phyloP scores from a whole-genome alignment of 2,113 vertebrate genomes.

The Chloropsis hardwickii region DNA sequence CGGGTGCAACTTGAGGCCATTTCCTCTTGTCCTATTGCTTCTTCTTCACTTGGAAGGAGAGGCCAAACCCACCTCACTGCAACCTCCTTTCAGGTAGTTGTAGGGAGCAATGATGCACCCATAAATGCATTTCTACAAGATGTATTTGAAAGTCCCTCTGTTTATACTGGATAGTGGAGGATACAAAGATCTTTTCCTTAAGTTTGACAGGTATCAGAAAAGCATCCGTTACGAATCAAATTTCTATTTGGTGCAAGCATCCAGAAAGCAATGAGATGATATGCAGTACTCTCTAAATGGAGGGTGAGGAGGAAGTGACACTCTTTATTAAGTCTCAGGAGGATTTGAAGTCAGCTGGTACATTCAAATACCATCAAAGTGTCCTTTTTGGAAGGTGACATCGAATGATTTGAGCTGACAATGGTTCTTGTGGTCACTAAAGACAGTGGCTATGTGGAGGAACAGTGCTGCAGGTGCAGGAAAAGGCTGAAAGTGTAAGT shows the following conservation, averaged over 20 bases:
- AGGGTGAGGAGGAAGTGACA: background rate
- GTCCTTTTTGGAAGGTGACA: background rate
- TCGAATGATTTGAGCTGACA: accelerated
- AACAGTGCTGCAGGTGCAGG: background rate
- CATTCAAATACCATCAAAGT: background rate
- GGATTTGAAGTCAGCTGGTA: background rate
- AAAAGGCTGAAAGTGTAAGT: background rate
- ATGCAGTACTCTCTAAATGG: background rate
- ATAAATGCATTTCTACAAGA: background rate
- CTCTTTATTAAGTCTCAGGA: background rate
- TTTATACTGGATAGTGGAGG: background rate
- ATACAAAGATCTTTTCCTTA: background rate
- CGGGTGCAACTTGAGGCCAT: background rate
- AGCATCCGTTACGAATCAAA: background rate
- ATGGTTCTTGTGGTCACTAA: background rate
- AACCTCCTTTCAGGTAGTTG: background rate
- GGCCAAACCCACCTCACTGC: background rate
- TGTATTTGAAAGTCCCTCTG: background rate
- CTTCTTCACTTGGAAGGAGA: background rate
- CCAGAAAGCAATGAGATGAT: background rate
- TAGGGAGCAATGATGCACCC: accelerated
- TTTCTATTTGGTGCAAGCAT: background rate
- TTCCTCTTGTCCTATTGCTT: background rate
- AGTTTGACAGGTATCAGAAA: background rate
- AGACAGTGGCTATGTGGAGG: background rate